Evolutionary conservation across 2,113 vertebrate genomes (phyloP), one percentile per base, ranked within the genome.

Genomic region (Podarcis raffonei): DNA sequence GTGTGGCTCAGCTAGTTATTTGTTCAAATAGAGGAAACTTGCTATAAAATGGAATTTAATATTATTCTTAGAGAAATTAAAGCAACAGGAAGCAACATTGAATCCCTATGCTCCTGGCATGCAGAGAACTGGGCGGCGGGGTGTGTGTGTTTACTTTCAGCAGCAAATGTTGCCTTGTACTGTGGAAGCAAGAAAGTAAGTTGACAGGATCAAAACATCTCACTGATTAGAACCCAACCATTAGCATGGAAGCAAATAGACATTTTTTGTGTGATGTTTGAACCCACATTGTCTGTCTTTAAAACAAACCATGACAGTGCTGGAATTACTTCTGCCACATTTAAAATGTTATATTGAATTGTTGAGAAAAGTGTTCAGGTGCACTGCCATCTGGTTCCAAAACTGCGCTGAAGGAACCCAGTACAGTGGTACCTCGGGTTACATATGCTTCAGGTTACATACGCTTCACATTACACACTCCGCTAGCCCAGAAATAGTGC

Each of bases 181-280:
- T 94, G 93, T 92, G 90, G 91, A 92, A 96, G 91, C 91, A 95
- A 94, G 88, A 89, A 84, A 90, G 79, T 53, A 91, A 92, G 92
- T 76, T 86, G 83, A 89, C 92, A 87, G 90, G 95, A 88, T 94
- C 94, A 91, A 87, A 94, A 93, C 78, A 88, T 92, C 91, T 81
- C 92, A 87, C 89, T 94, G 96, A 96, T 95, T 91, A 94, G 91
- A 95, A 86, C 91, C 91, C 92, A 96, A 96, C 89, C 94, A 91
- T 92, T 83, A 90, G 91, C 90, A 83, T 83, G 23, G n/a, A 37
- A 15, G 15, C 13, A 80, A 16, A 76, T 20, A 81, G 16, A 71
- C 25, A 42, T 42, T 39, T 48, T 48, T 48, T 71, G 35, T 27
- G 23, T 42, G 11, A 35, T 30, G 22, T 18, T 65, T 65, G 32